Evolutionary conservation across 2,797 vertebrate genomes (phyloP).

Genomic region (Coreius guichenoti): DNA sequence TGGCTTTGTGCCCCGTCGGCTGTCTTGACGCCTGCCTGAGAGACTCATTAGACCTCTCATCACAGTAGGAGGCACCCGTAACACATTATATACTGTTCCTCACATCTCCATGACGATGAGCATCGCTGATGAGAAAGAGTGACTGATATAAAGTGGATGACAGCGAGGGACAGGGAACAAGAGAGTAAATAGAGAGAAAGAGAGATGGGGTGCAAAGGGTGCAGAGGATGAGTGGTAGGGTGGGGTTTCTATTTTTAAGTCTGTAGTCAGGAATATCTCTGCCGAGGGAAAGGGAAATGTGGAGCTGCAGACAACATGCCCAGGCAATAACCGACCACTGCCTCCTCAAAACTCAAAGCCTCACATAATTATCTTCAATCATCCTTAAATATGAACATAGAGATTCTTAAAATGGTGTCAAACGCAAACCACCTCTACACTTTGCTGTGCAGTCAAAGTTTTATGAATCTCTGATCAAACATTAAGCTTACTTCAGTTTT

Average conservation of each 20-base stretch:
- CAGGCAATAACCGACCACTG: background rate
- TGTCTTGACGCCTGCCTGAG: conserved; percentile 20
- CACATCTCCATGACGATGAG: conserved; percentile 55
- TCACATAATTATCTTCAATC: background rate
- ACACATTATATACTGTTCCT: conserved; percentile 22
- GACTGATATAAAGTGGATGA: conserved; percentile 33
- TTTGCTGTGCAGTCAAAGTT: background rate
- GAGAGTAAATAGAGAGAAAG: conserved; percentile 47
- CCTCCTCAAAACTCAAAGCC: background rate
- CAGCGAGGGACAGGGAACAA: conserved; percentile 51
- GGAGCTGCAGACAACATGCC: conserved; percentile 33
- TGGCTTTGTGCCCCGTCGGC: conserved; percentile 23
- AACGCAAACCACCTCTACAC: background rate
- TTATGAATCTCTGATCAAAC: conserved; percentile 4
- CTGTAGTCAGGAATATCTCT: conserved; percentile 74
- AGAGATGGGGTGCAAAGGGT: conserved; percentile 62
- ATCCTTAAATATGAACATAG: background rate
- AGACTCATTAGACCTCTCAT: conserved; percentile 54
- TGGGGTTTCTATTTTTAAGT: conserved; percentile 79
- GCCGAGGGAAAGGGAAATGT: conserved; percentile 43
- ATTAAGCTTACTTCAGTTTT: background rate
- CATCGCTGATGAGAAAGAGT: conserved; percentile 30
- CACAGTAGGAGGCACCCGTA: conserved; percentile 44
- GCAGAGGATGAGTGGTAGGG: conserved; percentile 63
- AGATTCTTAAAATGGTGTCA: background rate